A percentile compares a stretch with the other conserved stretches of the same genome.
Conservation (phyloP, 2,113 vertebrate genomes). For the Fukomys damarensis region DNA sequence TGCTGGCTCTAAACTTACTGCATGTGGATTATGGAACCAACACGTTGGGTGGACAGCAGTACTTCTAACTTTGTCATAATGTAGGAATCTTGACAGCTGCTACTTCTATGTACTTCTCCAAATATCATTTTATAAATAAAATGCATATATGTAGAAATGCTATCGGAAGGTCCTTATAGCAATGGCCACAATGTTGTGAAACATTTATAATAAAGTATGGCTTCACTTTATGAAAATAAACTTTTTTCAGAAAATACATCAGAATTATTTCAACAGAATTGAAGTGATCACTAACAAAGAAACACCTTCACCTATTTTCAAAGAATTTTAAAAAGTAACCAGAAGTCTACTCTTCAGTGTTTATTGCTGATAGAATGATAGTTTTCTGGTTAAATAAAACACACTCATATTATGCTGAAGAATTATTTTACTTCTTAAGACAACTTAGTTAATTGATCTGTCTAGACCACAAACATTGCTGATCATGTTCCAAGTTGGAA, state of each 20-base stretch:
- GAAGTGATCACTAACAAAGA: background rate
- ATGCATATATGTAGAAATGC: constrained; percentile 40
- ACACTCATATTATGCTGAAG: background rate
- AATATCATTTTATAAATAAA: constrained; percentile 64
- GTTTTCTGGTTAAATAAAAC: constrained; percentile 52
- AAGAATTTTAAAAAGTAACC: background rate
- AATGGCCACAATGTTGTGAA: background rate
- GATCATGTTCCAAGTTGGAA: background rate
- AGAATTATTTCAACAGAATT: constrained; percentile 28
- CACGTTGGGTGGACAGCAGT: constrained; percentile 25
- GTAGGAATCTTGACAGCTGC: constrained; percentile 80
- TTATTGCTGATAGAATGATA: background rate
- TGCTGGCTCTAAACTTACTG: constrained; percentile 36
- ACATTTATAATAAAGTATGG: constrained; percentile 32
- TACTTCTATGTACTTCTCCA: constrained; percentile 68
- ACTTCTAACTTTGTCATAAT: constrained; percentile 65
- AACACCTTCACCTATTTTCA: constrained; percentile 40
- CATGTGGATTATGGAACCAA: constrained; percentile 48
- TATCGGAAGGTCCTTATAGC: constrained; percentile 43
- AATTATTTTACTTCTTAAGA: background rate
- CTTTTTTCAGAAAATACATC: constrained; percentile 45
- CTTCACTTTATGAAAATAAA: constrained; percentile 51
- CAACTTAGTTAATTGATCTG: background rate
- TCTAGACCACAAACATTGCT: background rate
- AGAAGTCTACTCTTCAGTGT: background rate